phyloP scores from a whole-genome alignment of 1,140 invertebrate species.

The Melanaphis sacchari region DNA sequence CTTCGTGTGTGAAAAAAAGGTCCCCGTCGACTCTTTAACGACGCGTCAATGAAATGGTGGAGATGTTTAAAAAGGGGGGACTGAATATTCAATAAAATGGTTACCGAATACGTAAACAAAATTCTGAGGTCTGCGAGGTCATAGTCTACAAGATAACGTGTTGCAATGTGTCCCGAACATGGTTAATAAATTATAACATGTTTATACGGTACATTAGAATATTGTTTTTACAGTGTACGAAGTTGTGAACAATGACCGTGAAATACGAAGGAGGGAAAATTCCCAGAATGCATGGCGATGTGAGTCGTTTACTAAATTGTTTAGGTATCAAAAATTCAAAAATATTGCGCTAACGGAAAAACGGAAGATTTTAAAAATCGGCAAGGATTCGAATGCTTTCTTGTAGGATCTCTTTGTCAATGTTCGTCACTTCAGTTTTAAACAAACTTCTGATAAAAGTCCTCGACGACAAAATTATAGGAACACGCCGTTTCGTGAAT shows the following conservation, averaged over 20 bases:
- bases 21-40: neutral
- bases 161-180: neutral
- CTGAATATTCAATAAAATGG: neutral
- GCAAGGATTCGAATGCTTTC: neutral
- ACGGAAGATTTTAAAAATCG: neutral
- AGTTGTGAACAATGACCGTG: too few species aligned
- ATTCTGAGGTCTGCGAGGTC: neutral
- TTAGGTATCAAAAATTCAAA: neutral
- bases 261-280: too few species aligned
- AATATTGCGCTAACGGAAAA: neutral
- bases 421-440: neutral
- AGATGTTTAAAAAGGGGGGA: neutral
- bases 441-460: neutral
- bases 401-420: neutral
- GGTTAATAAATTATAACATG: neutral
- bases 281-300: neutral
- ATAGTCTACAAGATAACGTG: neutral
- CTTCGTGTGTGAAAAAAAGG: neutral
- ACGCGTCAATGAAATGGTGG: neutral
- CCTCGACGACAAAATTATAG: neutral
- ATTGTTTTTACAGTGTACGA: neutral
- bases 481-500: neutral
- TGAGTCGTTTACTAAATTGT: neutral
- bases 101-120: neutral
- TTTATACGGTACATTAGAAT: neutral